phyloP scores from a whole-genome alignment of 2,797 vertebrate species.

The Centropyge bicolor region DNA sequence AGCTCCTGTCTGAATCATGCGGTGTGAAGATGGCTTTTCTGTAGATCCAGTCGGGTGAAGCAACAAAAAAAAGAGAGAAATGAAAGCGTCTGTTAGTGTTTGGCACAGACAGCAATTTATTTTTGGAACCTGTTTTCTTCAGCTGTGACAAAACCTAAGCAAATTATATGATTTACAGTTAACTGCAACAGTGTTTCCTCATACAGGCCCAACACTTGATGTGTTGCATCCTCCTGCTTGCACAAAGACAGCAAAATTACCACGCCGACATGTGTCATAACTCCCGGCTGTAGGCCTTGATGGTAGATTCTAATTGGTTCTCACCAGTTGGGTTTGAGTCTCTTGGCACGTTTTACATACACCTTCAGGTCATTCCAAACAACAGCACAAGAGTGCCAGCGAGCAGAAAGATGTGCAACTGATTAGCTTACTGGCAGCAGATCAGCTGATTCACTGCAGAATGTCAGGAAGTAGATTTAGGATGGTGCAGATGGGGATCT shows the following conservation, averaged over 20 bases:
- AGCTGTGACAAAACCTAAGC: conserved; percentile 18
- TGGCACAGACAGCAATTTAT: conserved; percentile 18
- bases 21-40: conserved; percentile 8
- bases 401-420: conserved; percentile 28
- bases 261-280: conserved; percentile 46
- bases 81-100: conserved; percentile 43
- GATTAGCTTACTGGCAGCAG: conserved; percentile 12
- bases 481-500: background rate
- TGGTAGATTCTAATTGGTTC: conserved; percentile 17
- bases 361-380: conserved; percentile 55
- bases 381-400: conserved; percentile 23
- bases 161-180: conserved; percentile 7
- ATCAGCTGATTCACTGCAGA: conserved; percentile 24
- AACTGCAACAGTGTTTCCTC: background rate
- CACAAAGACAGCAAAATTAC: conserved; percentile 48
- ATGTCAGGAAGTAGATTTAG: conserved; percentile 11
- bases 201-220: background rate
- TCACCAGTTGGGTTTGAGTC: conserved; percentile 19
- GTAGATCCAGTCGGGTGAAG: conserved; percentile 29
- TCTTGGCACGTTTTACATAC: conserved; percentile 51
- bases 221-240: conserved; percentile 37
- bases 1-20: conserved; percentile 52
- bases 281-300: background rate
- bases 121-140: conserved; percentile 52
- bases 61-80: conserved; percentile 42